Percentiles rank a stretch among this genome's conserved stretches.
phyloP scores from a whole-genome alignment of 2,797 vertebrate species.

The Eulemur rubriventer region DNA sequence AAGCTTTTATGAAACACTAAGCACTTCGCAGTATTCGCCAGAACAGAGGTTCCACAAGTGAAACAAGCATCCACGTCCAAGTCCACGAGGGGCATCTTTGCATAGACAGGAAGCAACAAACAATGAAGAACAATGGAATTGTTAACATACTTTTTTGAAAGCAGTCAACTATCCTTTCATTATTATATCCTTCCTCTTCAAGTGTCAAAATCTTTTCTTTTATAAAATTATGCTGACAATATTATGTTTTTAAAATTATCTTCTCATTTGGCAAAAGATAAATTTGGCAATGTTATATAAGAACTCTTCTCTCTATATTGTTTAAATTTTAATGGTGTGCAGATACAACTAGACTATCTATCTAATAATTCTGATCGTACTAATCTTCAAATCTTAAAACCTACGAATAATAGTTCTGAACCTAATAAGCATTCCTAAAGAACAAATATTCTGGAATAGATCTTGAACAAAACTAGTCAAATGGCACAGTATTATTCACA shows the following conservation, averaged over 20 bases:
- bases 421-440: slow-evolving; percentile 16
- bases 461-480: slow-evolving; percentile 38
- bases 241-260: background rate
- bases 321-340: background rate
- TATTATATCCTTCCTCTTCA: background rate
- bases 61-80: background rate
- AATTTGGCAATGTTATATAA: background rate
- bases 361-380: background rate
- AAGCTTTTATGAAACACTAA: background rate
- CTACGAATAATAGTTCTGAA: slow-evolving; percentile 9
- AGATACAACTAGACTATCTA: background rate
- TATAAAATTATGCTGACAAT: background rate
- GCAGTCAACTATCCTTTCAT: background rate
- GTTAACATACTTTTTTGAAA: background rate
- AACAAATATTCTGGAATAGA: background rate
- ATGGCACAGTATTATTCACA: background rate
- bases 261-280: slow-evolving; percentile 38
- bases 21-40: background rate
- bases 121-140: background rate
- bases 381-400: background rate
- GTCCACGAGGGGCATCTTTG: background rate
- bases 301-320: background rate
- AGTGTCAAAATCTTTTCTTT: slow-evolving; percentile 15
- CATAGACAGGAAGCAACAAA: background rate
- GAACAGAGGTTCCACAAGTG: background rate